phyloP scores from a whole-genome alignment of 1,140 invertebrate species.

The Artemia franciscana region DNA sequence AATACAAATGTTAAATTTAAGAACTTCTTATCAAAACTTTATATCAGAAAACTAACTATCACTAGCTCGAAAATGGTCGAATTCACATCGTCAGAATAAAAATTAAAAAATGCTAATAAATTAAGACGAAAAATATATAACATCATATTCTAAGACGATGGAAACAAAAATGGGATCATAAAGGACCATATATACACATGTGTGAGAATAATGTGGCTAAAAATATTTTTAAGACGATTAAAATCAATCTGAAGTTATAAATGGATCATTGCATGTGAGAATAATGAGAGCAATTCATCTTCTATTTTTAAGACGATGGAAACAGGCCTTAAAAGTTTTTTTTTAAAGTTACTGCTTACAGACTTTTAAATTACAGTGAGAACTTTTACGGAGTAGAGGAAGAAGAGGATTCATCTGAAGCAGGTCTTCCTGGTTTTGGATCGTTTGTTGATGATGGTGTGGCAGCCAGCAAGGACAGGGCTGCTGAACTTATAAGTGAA shows the following conservation, averaged over 20 bases:
- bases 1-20: too few species aligned
- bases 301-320: background rate
- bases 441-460: background rate
- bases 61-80: too few species aligned
- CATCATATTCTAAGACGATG: too few species aligned
- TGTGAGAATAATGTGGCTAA: background rate
- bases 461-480: background rate
- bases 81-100: too few species aligned
- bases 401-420: slow-evolving; percentile 4
- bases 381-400: slow-evolving; percentile 5
- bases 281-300: background rate
- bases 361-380: slow-evolving; percentile 4
- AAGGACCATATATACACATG: background rate
- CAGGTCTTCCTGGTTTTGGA: background rate
- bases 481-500: background rate
- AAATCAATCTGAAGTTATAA: background rate
- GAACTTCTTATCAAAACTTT: too few species aligned
- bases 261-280: background rate
- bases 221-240: background rate
- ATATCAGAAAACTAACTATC: too few species aligned
- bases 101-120: too few species aligned
- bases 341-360: background rate
- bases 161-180: too few species aligned
- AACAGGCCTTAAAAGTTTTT: background rate
- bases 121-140: too few species aligned